phyloP scores from a whole-genome alignment of 2,888 invertebrate species.

The Dorcus parallelipipedus region DNA sequence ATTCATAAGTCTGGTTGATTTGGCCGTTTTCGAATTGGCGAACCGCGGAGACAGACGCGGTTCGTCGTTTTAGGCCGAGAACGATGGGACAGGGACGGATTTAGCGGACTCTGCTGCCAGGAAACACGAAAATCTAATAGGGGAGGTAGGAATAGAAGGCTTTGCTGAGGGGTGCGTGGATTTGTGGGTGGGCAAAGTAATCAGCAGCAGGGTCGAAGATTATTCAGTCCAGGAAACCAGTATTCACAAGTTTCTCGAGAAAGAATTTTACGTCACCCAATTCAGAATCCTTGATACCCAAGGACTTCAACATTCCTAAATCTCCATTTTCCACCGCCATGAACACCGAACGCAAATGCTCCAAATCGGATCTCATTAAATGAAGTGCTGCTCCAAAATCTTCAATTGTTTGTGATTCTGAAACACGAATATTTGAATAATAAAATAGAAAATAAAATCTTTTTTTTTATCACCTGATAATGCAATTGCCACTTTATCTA shows the following conservation, averaged over 20 bases:
- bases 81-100: slow-evolving; percentile 34
- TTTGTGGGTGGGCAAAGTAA: slow-evolving; percentile 63
- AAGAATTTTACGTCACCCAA: slow-evolving; percentile 94
- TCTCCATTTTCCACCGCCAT: slow-evolving; percentile 96
- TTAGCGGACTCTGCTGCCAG: slow-evolving; percentile 47
- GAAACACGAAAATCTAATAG: slow-evolving; percentile 25
- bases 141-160: slow-evolving; percentile 63
- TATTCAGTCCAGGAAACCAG: slow-evolving; percentile 89
- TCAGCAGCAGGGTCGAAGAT: slow-evolving; percentile 55
- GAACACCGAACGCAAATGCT: slow-evolving; percentile 90
- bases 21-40: slow-evolving; percentile 30
- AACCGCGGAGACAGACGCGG: slow-evolving; percentile 34
- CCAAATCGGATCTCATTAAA: slow-evolving; percentile 82
- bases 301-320: slow-evolving; percentile 87
- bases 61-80: neutral
- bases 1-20: slow-evolving; percentile 35
- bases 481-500: slow-evolving; percentile 93
- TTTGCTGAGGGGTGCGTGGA: slow-evolving; percentile 66
- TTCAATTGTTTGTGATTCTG: slow-evolving; percentile 93
- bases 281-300: slow-evolving; percentile 93
- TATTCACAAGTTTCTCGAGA: slow-evolving; percentile 91
- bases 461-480: slow-evolving; percentile 68
- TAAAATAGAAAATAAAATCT: neutral
- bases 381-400: slow-evolving; percentile 88
- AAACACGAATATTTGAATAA: neutral